Evolutionary conservation across 92 coral and sea anemone species (phyloP).

Genomic region (Pocillopora meandrina): DNA sequence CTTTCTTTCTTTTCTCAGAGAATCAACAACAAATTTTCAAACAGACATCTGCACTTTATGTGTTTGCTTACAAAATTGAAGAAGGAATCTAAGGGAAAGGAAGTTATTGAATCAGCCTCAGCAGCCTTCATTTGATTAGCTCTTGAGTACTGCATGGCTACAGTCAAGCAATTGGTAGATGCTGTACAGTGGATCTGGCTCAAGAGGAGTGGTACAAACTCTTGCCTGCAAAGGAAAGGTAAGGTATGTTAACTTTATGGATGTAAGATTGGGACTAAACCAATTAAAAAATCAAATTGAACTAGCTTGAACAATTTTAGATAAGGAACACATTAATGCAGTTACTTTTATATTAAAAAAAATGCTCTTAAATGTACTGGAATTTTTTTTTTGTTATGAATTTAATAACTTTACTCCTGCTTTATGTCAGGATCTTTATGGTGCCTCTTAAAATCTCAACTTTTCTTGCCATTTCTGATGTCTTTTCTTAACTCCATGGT

Average conservation of each 20-base stretch:
- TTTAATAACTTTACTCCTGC: slow-evolving; percentile 44
- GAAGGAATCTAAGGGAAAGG: slow-evolving; percentile 36
- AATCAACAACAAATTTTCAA: slow-evolving; percentile 47
- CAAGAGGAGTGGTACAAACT: slow-evolving; percentile 50
- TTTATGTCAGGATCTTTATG: slow-evolving; percentile 47
- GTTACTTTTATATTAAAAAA: neutral
- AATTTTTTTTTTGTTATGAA: slow-evolving; percentile 50
- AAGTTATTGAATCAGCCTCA: slow-evolving; percentile 41
- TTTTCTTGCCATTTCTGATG: slow-evolving; percentile 59
- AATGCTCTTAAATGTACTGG: slow-evolving; percentile 25
- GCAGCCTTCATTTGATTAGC: slow-evolving; percentile 33
- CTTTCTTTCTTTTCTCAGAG: slow-evolving; percentile 46
- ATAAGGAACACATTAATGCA: slow-evolving; percentile 35
- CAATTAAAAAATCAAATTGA: slow-evolving; percentile 17
- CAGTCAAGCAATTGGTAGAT: slow-evolving; percentile 14
- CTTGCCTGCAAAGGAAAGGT: slow-evolving; percentile 48
- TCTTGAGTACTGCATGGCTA: slow-evolving; percentile 35
- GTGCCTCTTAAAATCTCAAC: slow-evolving; percentile 53
- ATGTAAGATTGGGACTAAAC: slow-evolving; percentile 30
- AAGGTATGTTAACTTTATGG: neutral
- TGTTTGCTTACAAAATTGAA: slow-evolving; percentile 49
- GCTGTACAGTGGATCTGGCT: slow-evolving; percentile 55
- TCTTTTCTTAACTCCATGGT: slow-evolving; percentile 69
- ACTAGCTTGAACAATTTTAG: slow-evolving; percentile 28
- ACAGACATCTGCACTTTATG: slow-evolving; percentile 53